A percentile compares a stretch with the other conserved stretches of the same genome.
Evolutionary conservation across 2,888 invertebrate genomes (phyloP).

Genomic region (Hartigia nigra): DNA sequence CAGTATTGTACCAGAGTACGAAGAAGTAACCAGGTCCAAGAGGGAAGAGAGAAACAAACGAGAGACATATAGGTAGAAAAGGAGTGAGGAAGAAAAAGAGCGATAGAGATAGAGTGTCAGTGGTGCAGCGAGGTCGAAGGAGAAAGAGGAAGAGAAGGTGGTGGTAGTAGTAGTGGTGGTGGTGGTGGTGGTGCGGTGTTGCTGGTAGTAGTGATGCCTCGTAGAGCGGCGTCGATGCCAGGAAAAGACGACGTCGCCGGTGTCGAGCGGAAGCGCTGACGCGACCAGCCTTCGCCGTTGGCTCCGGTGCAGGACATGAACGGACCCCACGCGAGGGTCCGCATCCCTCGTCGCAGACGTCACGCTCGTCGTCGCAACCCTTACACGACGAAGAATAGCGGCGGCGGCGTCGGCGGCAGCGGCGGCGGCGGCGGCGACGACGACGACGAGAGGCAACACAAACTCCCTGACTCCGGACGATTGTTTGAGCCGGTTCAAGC

Average conservation of each 20-base stretch:
- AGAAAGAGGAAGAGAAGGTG: slow-evolving; percentile 16
- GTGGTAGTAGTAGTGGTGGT: slow-evolving; percentile 21
- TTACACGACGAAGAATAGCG: not conserved
- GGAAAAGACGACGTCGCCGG: slow-evolving; percentile 20
- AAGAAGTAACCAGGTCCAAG: not conserved
- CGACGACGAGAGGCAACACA: slow-evolving; percentile 8
- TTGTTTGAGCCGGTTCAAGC: not conserved
- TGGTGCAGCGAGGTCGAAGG: slow-evolving; percentile 11
- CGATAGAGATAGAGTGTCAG: slow-evolving; percentile 15
- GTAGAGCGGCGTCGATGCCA: slow-evolving; percentile 42
- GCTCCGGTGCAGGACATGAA: slow-evolving; percentile 51
- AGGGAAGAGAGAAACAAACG: not conserved
- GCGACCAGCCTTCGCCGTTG: slow-evolving; percentile 58
- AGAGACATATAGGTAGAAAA: slow-evolving; percentile 6
- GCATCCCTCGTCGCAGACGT: slow-evolving; percentile 25
- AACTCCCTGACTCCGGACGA: not conserved
- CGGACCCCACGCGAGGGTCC: slow-evolving; percentile 40
- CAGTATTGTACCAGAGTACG: not conserved
- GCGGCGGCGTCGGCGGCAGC: no score
- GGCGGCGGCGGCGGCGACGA: slow-evolving; percentile 10
- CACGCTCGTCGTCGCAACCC: slow-evolving; percentile 13
- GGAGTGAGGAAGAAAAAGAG: slow-evolving; percentile 19
- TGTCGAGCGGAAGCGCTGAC: slow-evolving; percentile 57
- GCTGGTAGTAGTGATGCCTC: slow-evolving; percentile 51
- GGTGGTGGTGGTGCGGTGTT: slow-evolving; percentile 23